Evolutionary conservation across 2,888 invertebrate species (phyloP), one percentile per base, ranked within the genome.

Genomic region (Platynereis dumerilii): DNA sequence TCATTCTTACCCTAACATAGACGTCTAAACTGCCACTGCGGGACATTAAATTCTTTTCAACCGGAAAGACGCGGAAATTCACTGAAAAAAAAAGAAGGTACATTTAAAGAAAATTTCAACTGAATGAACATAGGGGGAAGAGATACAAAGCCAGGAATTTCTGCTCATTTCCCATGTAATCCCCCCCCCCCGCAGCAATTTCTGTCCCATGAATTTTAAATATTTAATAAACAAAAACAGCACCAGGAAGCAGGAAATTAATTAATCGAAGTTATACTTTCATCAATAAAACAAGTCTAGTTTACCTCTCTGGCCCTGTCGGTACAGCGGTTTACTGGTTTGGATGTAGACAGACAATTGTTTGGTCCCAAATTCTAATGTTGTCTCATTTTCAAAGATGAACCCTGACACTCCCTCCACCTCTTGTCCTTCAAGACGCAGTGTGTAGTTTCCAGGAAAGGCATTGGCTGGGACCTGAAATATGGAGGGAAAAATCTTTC

Each of bases 341-440:
- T 71, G 67, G 7, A 97, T 92, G 82, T 96, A 95, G 70, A 96
- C 93, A 0, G 96, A 95, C 91, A 96, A 93, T 58, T 95, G 94
- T 45, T 96, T 88, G 75, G 91, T 91, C 0, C 93, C 93, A 85
- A 96, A 97, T 1, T 88, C 87, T 17, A 97, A 87, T 66, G 89
- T 86, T 0, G 94, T 94, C 81, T 95, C 94, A 79, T 96, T 96
- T 48, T 89, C 85, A 83, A 96, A 96, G 0, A 94, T 92, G 60
- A 91, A 89, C 0, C 95, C 96, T 10, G 94, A 94, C 64, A 91
- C 88, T 2, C 91, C 88, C 91, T 90, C 72, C 26, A 65, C 64
- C 48, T 92, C 88, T 42, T 90, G 86, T 0, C 94, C 94, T 81
- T 94, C 93, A 0, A 94, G 89, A 0, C 92, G 88, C 29, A 97